Evolutionary conservation across 2,888 invertebrate species (phyloP), one percentile per base, ranked within the genome.

Genomic region (Diabrotica balteata): DNA sequence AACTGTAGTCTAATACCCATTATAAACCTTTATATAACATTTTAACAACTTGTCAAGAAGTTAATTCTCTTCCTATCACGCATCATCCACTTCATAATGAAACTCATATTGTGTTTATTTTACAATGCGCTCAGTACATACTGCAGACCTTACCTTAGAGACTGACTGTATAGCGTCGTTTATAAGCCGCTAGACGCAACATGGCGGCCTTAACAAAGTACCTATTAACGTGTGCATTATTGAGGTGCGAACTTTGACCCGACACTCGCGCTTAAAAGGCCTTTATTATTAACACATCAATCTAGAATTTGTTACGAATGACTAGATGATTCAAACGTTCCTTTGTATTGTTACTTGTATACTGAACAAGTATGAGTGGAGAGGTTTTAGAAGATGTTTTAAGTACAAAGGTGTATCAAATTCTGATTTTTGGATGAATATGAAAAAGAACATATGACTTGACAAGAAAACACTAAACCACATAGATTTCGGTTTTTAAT

Each of bases 191-290:
- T 11, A 50, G 50, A 32, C 32, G 22, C 49, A 55, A 63, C n/a
- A 63, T 50, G 58, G 67, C 47, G 59, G 61, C 65, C 10, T 63
- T 55, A 59, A 66, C 69, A 63, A 66, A 59, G 57, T 58, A 47
- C 54, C 66, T 66, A 66, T 69, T 67, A 69, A 66, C 57, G 61
- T 49, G 58, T 63, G 59, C 53, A 69, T 63, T 69, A 69, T 60
- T 59, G 66, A 66, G 63, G 55, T 65, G 52, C 51, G 70, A 67
- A 45, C 70, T 67, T 54, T 70, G 70, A 70, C 59, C 69, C 51
- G 52, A 42, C 47, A 62, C 63, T 63, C 57, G 63, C 61, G 45
- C 52, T 22, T 50, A 49, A 60, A 51, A 60, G n/a, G 51, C 45
- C 22, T 61, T 52, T 53, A 61, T 52, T 61, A 61, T 61, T 61